A percentile compares a stretch with the other conserved stretches of the same genome.
Conservation (phyloP, 2,888 invertebrate genomes). For the Conistra vaccinii region DNA sequence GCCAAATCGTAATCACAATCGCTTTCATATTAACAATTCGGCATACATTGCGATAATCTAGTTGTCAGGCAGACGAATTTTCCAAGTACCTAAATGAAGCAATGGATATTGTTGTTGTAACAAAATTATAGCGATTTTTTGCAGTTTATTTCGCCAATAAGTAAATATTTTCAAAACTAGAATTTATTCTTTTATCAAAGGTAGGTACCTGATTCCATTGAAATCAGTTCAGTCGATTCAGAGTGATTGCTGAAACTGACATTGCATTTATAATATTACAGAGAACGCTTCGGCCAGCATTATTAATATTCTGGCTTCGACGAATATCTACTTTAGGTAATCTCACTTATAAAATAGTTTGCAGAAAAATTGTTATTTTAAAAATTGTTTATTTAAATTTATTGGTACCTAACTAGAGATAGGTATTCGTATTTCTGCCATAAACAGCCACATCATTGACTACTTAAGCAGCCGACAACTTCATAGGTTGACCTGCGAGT, state of each 20-base stretch:
- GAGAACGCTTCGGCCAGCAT: neutral
- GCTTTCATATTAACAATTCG: neutral
- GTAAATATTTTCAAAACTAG: neutral
- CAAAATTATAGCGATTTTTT: neutral
- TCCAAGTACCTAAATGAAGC: neutral
- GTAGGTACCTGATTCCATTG: neutral
- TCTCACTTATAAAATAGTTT: slow-evolving; percentile 23
- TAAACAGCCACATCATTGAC: no score
- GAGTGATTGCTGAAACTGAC: slow-evolving; percentile 18
- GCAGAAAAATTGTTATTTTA: neutral
- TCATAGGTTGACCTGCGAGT: no score
- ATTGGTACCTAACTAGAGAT: neutral
- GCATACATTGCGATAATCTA: neutral
- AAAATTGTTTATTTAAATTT: slow-evolving; percentile 8
- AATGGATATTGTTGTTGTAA: neutral
- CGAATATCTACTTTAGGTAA: slow-evolving; percentile 10
- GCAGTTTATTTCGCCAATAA: neutral
- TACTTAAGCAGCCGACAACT: neutral
- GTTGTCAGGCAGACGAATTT: neutral
- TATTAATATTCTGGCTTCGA: slow-evolving; percentile 35
- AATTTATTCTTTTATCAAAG: neutral
- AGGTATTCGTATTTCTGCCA: neutral
- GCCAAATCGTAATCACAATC: neutral
- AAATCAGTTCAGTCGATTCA: slow-evolving; percentile 29
- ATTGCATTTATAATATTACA: slow-evolving; percentile 19